Conservation (phyloP, 1,140 invertebrate species). For the Psix sp. region DNA sequence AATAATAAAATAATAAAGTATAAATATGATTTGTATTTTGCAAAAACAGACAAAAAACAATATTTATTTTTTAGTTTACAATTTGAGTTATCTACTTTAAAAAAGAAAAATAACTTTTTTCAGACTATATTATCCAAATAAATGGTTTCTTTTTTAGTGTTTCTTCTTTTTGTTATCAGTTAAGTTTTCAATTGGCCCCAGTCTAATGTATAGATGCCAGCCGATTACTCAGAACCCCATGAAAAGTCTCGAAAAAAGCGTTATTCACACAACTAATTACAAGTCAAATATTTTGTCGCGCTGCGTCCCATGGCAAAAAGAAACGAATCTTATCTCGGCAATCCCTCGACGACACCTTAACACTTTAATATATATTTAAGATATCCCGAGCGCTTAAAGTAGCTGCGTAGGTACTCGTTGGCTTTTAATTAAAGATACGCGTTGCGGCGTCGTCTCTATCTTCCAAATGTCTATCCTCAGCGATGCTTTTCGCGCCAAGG, state of each 20-base stretch:
- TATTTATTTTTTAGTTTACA: too few species aligned
- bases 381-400: conserved; percentile 49
- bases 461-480: conserved; percentile 12
- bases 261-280: conserved; percentile 52
- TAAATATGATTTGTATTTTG: too few species aligned
- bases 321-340: conserved; percentile 52
- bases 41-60: too few species aligned
- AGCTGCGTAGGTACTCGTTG: conserved; percentile 36
- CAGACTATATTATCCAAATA: too few species aligned
- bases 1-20: too few species aligned
- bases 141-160: too few species aligned
- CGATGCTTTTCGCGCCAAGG: conserved; percentile 54
- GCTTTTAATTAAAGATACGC: conserved; percentile 76
- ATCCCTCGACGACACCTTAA: conserved; percentile 57
- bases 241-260: conserved; percentile 11
- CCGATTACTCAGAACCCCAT: background rate
- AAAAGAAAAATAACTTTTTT: too few species aligned
- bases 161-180: too few species aligned
- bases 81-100: too few species aligned
- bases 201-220: too few species aligned
- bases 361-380: conserved; percentile 61
- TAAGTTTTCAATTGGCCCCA: too few species aligned
- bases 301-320: conserved; percentile 21
- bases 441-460: conserved; percentile 65
- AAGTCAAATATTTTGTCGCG: conserved; percentile 52